Evolutionary conservation across 2,888 invertebrate species (phyloP).

Genomic region (Sinhomidia bicolor): DNA sequence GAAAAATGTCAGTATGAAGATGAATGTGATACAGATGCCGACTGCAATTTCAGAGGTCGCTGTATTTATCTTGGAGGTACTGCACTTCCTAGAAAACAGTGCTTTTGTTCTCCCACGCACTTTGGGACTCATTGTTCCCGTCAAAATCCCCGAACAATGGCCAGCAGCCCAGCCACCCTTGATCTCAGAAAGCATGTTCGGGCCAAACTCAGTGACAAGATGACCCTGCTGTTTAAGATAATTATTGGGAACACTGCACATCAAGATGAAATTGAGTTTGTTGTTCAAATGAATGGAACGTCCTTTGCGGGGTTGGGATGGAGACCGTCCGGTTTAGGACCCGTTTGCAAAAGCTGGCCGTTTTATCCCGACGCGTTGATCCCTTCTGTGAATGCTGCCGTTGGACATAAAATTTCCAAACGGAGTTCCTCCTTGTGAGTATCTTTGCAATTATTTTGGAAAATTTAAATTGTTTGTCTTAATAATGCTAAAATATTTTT

Average conservation of each 20-base stretch:
- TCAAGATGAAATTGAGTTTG: slow-evolving; percentile 82
- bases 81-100: slow-evolving; percentile 76
- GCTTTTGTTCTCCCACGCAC: slow-evolving; percentile 74
- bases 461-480: too few species aligned
- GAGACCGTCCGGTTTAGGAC: slow-evolving; percentile 85
- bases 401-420: slow-evolving; percentile 34
- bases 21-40: slow-evolving; percentile 75
- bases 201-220: slow-evolving; percentile 70
- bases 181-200: slow-evolving; percentile 74
- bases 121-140: slow-evolving; percentile 75
- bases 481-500: too few species aligned
- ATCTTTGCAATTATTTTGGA: too few species aligned
- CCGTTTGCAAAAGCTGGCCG: slow-evolving; percentile 73
- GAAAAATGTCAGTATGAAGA: slow-evolving; percentile 77
- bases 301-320: slow-evolving; percentile 96
- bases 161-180: slow-evolving; percentile 66
- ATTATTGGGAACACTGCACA: slow-evolving; percentile 53
- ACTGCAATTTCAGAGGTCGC: slow-evolving; percentile 71
- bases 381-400: slow-evolving; percentile 12
- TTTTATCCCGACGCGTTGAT: slow-evolving; percentile 65
- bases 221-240: slow-evolving; percentile 75
- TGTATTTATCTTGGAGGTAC: slow-evolving; percentile 77
- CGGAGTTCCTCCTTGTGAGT: slow-evolving; percentile 43
- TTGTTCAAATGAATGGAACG: slow-evolving; percentile 92
- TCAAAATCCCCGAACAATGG: slow-evolving; percentile 55